Evolutionary conservation across 1,140 invertebrate species (phyloP).

Genomic region (Vanessa atalanta): DNA sequence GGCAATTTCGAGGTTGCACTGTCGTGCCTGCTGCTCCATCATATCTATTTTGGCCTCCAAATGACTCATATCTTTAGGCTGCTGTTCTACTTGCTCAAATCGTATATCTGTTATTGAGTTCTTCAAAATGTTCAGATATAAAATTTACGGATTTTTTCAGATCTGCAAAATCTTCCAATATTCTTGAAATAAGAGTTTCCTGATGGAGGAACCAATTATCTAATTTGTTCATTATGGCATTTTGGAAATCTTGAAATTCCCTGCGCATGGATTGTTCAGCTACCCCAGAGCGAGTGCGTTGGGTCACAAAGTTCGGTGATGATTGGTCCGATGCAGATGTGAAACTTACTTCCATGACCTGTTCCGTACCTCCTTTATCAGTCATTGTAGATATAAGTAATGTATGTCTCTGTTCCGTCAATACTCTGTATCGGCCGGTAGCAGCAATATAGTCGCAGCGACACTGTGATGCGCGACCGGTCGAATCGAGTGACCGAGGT

Average conservation of each 20-base stretch:
- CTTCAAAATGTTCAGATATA: conserved; percentile 7
- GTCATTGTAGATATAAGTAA: neutral
- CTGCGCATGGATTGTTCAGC: neutral
- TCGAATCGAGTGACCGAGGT: neutral
- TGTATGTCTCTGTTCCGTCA: neutral
- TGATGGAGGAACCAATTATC: conserved; percentile 8
- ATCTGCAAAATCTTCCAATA: conserved; percentile 6
- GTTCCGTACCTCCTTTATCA: neutral
- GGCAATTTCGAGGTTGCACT: conserved; percentile 35
- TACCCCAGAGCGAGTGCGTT: neutral
- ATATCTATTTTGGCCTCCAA: conserved; percentile 20
- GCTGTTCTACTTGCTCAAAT: neutral
- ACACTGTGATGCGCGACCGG: neutral
- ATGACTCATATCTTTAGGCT: neutral
- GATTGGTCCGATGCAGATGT: neutral
- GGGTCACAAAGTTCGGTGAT: neutral
- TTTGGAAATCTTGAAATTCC: conserved; percentile 1
- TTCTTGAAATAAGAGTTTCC: neutral
- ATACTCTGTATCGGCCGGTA: too few relatives aligned
- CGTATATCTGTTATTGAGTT: neutral
- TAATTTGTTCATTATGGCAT: neutral
- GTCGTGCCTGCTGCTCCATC: conserved; percentile 36
- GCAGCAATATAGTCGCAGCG: neutral
- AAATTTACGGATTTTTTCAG: conserved; percentile 15
- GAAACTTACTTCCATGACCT: neutral